Evolutionary conservation across 2,888 invertebrate species (phyloP).

Genomic region (Scaptomyza tumidula): DNA sequence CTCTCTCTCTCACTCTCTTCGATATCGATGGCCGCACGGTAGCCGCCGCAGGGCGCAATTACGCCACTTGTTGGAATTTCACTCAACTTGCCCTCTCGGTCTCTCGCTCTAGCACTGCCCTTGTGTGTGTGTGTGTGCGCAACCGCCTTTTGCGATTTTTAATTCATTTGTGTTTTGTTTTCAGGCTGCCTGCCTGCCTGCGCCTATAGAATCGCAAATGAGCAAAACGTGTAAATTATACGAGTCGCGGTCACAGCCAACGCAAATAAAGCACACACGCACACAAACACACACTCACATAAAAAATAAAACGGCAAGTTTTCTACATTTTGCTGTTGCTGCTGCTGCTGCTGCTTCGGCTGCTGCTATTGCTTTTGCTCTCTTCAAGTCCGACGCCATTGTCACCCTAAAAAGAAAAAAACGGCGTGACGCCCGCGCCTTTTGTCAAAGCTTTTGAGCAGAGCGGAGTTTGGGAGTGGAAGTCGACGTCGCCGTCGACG

Average conservation of each 20-base stretch:
- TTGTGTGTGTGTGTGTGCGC: slow-evolving; percentile 18
- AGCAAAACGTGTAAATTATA: slow-evolving; percentile 82
- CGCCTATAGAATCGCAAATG: slow-evolving; percentile 79
- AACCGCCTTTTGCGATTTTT: slow-evolving; percentile 50
- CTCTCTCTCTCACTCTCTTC: neutral
- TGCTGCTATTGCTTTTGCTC: slow-evolving; percentile 26
- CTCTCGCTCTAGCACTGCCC: slow-evolving; percentile 6
- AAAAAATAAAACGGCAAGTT: slow-evolving; percentile 22
- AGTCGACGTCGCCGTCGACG: slow-evolving; percentile 32
- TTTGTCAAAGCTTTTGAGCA: slow-evolving; percentile 20
- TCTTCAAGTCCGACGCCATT: slow-evolving; percentile 50
- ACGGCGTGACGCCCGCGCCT: slow-evolving; percentile 59
- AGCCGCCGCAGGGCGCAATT: slow-evolving; percentile 80
- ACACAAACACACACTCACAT: slow-evolving; percentile 12
- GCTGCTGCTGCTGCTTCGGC: no score
- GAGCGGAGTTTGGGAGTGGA: slow-evolving; percentile 34
- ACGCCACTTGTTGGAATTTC: slow-evolving; percentile 81
- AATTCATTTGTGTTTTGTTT: slow-evolving; percentile 75
- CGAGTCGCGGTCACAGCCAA: slow-evolving; percentile 79
- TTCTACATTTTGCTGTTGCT: slow-evolving; percentile 18
- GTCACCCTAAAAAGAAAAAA: slow-evolving; percentile 57
- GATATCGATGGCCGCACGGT: slow-evolving; percentile 71
- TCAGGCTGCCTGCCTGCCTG: slow-evolving; percentile 41
- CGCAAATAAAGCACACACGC: slow-evolving; percentile 64
- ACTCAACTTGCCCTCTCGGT: slow-evolving; percentile 54